phyloP scores from a whole-genome alignment of 2,113 vertebrate genomes.

The Nothocercus nigrocapillus region DNA sequence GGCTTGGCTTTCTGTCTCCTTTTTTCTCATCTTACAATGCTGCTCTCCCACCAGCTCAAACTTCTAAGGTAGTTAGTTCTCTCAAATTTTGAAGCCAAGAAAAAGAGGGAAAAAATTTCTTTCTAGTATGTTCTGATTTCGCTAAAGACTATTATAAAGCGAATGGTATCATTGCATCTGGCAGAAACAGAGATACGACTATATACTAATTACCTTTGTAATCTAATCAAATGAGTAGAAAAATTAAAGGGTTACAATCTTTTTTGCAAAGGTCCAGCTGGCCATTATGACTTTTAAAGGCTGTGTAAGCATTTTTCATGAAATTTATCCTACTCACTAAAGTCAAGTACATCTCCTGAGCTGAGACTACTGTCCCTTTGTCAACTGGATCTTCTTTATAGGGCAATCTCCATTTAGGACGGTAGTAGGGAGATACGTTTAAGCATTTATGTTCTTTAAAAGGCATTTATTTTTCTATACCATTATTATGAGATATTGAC shows the following conservation, averaged over 20 bases:
- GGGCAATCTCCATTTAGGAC: neutral
- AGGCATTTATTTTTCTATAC: neutral
- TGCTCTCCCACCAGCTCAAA: conserved; percentile 40
- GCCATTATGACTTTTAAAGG: neutral
- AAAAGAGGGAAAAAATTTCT: neutral
- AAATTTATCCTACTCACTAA: neutral
- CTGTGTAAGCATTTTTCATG: neutral
- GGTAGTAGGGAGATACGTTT: neutral
- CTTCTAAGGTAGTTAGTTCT: conserved; percentile 38
- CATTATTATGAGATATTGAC: neutral
- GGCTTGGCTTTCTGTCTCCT: conserved; percentile 59
- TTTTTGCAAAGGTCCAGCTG: neutral
- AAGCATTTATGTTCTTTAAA: neutral
- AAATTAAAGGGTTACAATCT: neutral
- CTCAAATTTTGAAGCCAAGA: neutral
- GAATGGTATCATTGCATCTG: neutral
- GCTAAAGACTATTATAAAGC: neutral
- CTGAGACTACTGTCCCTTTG: neutral
- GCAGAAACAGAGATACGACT: neutral
- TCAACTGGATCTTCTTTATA: neutral
- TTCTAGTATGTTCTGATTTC: neutral
- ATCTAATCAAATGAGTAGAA: neutral
- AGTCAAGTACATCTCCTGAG: neutral
- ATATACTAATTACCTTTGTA: neutral
- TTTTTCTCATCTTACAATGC: conserved; percentile 39